Evolutionary conservation across 2,888 invertebrate genomes (phyloP).

Genomic region (Pseudoips prasinana): DNA sequence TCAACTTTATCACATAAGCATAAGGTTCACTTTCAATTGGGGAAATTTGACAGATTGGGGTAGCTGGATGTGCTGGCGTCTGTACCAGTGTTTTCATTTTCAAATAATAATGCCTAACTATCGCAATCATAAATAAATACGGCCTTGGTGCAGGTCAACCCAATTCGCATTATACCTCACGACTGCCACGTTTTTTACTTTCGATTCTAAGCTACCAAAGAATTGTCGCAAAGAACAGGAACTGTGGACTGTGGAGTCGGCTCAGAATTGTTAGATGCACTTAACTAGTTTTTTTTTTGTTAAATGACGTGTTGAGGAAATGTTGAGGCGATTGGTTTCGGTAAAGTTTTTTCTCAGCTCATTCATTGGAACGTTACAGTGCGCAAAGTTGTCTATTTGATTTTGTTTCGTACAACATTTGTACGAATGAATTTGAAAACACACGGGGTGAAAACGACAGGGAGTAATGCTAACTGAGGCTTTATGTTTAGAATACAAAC

Average conservation of each 20-base stretch:
- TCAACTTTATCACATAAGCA: too few species aligned
- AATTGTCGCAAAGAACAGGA: conserved; percentile 11
- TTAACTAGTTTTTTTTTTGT: conserved; percentile 8
- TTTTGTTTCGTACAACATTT: too few species aligned
- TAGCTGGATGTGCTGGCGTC: too few species aligned
- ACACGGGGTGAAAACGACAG: too few species aligned
- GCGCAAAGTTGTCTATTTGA: not conserved
- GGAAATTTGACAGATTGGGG: too few species aligned
- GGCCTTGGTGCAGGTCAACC: conserved; percentile 6
- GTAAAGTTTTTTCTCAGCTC: conserved; percentile 13
- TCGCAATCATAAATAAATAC: not conserved
- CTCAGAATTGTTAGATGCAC: conserved; percentile 16
- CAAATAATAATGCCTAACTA: not conserved
- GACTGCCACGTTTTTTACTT: conserved; percentile 3
- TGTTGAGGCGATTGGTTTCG: conserved; percentile 1
- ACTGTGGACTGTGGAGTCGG: conserved; percentile 7
- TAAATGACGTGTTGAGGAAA: conserved; percentile 21
- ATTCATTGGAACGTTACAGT: conserved; percentile 8
- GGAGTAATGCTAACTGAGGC: too few species aligned
- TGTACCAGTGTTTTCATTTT: not conserved
- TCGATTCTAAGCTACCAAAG: conserved; percentile 1
- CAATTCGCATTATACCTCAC: conserved; percentile 4
- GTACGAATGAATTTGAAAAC: too few species aligned
- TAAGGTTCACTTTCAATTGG: too few species aligned
- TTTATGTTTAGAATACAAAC: too few species aligned